Evolutionary conservation across 2,113 vertebrate species (phyloP), one percentile per base, ranked within the genome.

Genomic region (Chaetodon auriga): DNA sequence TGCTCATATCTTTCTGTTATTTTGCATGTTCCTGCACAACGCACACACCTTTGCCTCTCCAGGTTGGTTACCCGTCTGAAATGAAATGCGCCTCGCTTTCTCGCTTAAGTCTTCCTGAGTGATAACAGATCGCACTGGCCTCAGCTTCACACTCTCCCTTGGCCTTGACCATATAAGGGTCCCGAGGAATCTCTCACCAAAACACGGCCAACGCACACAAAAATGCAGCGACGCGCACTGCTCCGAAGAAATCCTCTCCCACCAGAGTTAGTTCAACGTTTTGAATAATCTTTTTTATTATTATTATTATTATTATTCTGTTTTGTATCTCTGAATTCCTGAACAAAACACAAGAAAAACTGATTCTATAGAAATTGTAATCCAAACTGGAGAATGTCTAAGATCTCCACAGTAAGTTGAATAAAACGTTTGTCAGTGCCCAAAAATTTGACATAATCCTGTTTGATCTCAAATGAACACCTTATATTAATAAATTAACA

Each of bases 111-210:
- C 70, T 83, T 51, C 69, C 41, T 43, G 83, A 92, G 90, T 90
- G 88, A 93, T 93, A 92, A 94, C 91, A 91, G 90, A 92, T 81
- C 89, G 84, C 69, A 49, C 75, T 85, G 86, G 62, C 74, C 83
- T 80, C 60, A 68, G 88, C 83, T 84, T 84, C 85, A 75, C 88
- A 71, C 91, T 86, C 75, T 71, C 60, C 78, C 88, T 80, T 79
- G 83, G 89, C 87, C 85, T 85, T 95, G 91, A 95, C 95, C 95
- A 95, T 95, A 95, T 96, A 96, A 94, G 95, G 95, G 83, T 89
- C 85, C 90, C 7, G 81, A 92, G 88, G 92, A 93, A 92, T 90
- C 90, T 89, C 73, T 71, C 90, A 90, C 86, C 87, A 93, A 93
- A 95, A 94, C 89, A 87, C 74, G 64, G 87, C 84, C 82, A 78